Evolutionary conservation across 2,797 vertebrate species (phyloP).

Genomic region (Clarias fuscus): DNA sequence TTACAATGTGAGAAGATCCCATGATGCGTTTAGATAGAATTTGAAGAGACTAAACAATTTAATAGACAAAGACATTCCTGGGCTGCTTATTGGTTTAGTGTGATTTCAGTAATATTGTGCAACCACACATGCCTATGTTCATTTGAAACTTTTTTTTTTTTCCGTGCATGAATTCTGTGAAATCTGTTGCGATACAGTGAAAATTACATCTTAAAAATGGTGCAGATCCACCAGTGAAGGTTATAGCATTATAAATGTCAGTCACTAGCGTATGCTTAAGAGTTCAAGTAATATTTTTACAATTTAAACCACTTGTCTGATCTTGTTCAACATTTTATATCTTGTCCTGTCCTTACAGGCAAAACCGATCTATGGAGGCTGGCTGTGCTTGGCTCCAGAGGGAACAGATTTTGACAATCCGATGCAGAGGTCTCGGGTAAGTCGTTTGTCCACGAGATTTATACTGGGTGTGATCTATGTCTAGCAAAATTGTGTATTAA

Average conservation of each 20-base stretch:
- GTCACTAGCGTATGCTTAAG: neutral
- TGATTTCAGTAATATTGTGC: neutral
- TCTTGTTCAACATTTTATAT: neutral
- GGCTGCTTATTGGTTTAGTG: neutral
- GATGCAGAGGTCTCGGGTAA: conserved; percentile 83
- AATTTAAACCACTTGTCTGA: neutral
- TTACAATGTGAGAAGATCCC: neutral
- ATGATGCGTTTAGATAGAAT: neutral
- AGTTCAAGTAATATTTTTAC: neutral
- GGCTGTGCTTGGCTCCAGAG: conserved; percentile 84
- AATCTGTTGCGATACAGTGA: neutral
- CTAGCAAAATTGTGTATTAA: neutral
- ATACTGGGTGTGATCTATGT: neutral
- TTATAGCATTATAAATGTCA: neutral
- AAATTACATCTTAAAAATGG: neutral
- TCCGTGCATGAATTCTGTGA: neutral
- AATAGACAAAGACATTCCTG: neutral
- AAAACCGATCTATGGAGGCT: conserved; percentile 84
- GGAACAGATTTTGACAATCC: conserved; percentile 86
- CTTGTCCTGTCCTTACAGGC: conserved; percentile 71
- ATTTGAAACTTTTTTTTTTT: neutral
- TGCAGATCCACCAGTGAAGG: neutral
- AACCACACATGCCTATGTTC: neutral
- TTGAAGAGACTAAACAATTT: neutral
- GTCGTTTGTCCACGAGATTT: conserved; percentile 23